Base-by-base conservation (phyloP, 92 coral and sea anemone genomes). In the Paragorgia papillata region DNA sequence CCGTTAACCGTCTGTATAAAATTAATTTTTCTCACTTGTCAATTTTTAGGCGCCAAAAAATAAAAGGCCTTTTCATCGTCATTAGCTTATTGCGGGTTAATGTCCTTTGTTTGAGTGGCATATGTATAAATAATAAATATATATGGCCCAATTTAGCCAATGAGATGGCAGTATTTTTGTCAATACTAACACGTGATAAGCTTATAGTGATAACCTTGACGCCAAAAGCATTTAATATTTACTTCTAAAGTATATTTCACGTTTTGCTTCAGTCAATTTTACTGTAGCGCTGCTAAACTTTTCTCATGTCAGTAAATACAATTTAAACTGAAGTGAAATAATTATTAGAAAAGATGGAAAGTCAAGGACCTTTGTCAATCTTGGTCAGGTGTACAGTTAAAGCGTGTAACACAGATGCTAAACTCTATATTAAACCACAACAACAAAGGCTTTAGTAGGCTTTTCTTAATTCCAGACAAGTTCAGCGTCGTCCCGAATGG, bases 151-250 rank as follows among this genome's bases (percentile, higher is more conserved):
- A 1, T 21, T 17, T 24, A 57, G 22, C 62, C 62, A 57, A 57
- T 57, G 25, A 57, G 22, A 17, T 57, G 22, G 29, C 29, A 17
- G 25, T 15, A 25, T 57, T 57, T 22, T 30, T 30, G 25, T 22
- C 10, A 57, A 21, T 17, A 1, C 4, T 2, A 9, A 21, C 62
- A 57, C 62, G 62, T 57, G 62, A 57, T 57, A 37, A 4, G n/a
- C n/a, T n/a, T n/a, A n/a, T n/a, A n/a, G n/a, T 26, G 9, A 18
- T 51, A 18, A 30, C 22, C 62, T 57, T 57, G 62, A 57, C 62
- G 62, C 62, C 62, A 28, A 57, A 57, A 19, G 62, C 62, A 28
- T 57, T 57, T 57, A n/a, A n/a, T n/a, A 57, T 57, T 57, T 57
- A 57, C 62, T 17, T 57, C 29, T 5, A 57, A 57, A 57, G 62